Percentiles rank a stretch among this genome's conserved stretches.
These are phyloP conservation scores for Buphagus erythrorhynchus DNA, from an alignment of 2,797 vertebrate species.

Conservation along the genomic window DNA sequence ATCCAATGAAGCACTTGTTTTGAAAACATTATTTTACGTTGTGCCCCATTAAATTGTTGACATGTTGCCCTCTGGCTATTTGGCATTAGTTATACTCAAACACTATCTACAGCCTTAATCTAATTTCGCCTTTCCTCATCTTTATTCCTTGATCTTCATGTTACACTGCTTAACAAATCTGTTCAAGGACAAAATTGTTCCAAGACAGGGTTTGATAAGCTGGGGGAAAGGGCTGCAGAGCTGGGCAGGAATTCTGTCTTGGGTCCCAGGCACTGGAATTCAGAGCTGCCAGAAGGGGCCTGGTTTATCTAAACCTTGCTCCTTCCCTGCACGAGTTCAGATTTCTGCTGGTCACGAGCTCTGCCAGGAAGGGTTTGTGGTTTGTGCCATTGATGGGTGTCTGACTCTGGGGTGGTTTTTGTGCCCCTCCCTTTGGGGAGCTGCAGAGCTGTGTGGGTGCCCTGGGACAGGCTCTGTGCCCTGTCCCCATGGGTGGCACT, in stretches of 20 bases:
- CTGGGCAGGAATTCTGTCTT: rapidly evolving
- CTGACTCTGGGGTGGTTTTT: not conserved
- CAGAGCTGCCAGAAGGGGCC: not conserved
- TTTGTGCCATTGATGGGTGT: not conserved
- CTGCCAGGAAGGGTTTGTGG: not conserved
- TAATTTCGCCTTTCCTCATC: conserved; percentile 7
- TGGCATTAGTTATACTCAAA: conserved; percentile 40
- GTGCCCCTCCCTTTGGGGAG: not conserved
- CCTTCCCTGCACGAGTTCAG: not conserved
- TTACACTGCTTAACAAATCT: not conserved
- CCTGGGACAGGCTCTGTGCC: not conserved
- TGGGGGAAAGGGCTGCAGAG: rapidly evolving
- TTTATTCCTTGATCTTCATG: conserved; percentile 46
- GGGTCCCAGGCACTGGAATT: not conserved
- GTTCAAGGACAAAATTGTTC: conserved; percentile 3
- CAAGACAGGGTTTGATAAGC: not conserved
- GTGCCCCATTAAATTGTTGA: conserved; percentile 58
- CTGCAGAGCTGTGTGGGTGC: not conserved
- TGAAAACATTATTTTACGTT: conserved; percentile 53
- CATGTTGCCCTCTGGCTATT: conserved; percentile 49
- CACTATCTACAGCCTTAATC: not conserved
- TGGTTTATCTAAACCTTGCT: not conserved
- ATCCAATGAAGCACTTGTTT: conserved; percentile 52
- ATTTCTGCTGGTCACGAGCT: not conserved
- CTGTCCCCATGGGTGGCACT: not conserved